phyloP scores from a whole-genome alignment of 1,140 invertebrate genomes.

The Sitobion miscanthi region DNA sequence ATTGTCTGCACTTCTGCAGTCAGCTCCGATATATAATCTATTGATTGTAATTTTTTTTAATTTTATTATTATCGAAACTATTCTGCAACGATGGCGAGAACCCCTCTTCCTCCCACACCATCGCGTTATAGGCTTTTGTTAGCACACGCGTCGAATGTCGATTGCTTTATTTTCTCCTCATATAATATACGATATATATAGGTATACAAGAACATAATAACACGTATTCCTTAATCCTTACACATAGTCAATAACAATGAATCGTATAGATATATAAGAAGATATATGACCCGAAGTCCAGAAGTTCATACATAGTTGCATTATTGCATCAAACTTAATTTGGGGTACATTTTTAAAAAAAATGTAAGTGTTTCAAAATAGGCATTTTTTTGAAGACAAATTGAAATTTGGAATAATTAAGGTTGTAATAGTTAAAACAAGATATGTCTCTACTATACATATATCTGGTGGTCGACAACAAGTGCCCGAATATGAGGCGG shows the following conservation, averaged over 20 bases:
- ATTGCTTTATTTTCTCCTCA: background rate
- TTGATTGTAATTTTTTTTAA: conserved; percentile 6
- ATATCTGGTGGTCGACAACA: background rate
- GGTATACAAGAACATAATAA: background rate
- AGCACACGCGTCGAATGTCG: background rate
- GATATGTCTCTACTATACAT: background rate
- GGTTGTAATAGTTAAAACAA: background rate
- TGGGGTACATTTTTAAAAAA: background rate
- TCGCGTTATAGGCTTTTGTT: background rate
- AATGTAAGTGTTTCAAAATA: background rate
- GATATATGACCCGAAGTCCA: background rate
- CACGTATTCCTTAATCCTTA: too few relatives aligned
- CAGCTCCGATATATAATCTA: background rate
- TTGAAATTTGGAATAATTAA: background rate
- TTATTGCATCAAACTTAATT: background rate
- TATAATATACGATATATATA: background rate
- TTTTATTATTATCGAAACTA: conserved; percentile 11
- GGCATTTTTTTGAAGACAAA: background rate
- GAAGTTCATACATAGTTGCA: background rate
- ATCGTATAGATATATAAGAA: background rate
- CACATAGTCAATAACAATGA: background rate
- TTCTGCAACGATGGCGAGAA: background rate
- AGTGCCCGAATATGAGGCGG: background rate
- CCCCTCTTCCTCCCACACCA: background rate
- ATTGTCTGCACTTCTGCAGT: conserved; percentile 31